A percentile compares a stretch with the other conserved stretches of the same genome.
phyloP scores from a whole-genome alignment of 2,113 vertebrate genomes.

The Onychorhynchus coronatus region DNA sequence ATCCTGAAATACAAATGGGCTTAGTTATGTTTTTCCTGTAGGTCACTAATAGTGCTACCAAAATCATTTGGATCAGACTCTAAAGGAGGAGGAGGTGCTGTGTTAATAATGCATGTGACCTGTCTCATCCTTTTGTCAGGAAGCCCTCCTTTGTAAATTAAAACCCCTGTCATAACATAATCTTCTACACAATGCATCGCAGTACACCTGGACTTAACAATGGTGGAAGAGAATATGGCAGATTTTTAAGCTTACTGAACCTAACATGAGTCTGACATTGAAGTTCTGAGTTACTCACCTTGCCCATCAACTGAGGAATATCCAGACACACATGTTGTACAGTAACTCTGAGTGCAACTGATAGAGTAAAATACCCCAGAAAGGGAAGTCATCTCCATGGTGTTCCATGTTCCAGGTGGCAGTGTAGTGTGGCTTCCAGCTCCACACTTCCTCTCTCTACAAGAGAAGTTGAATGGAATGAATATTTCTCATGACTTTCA shows the following conservation, averaged over 20 bases:
- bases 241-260: neutral
- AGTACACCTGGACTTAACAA: neutral
- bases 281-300: neutral
- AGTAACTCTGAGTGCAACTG: neutral
- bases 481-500: neutral
- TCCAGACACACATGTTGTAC: neutral
- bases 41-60: neutral
- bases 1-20: neutral
- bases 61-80: neutral
- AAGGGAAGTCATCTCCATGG: neutral
- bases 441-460: neutral
- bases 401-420: neutral
- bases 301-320: neutral
- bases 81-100: neutral
- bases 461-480: neutral
- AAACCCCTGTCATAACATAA: neutral
- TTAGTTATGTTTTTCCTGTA: neutral
- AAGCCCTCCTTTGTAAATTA: neutral
- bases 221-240: neutral
- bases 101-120: neutral
- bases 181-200: neutral
- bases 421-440: neutral
- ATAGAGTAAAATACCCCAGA: neutral
- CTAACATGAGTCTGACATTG: neutral
- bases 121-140: neutral